Base-by-base conservation (phyloP, 2,797 vertebrate species). In the Lutra lutra region DNA sequence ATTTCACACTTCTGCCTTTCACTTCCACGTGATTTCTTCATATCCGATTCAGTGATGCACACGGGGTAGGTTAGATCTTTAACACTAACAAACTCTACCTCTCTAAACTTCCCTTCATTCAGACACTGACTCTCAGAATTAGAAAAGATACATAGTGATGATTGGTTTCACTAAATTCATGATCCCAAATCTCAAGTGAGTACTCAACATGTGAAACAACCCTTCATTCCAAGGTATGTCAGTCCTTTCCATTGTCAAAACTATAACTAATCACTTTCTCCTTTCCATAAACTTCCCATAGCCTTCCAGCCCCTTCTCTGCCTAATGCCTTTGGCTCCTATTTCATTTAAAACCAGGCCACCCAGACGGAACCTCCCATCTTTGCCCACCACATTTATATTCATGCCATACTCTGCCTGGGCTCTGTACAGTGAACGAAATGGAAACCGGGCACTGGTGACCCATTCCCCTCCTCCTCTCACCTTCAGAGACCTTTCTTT, bases 1-100 rank as follows among this genome's bases (percentile, higher is more conserved):
- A 98, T 48, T 73, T 93, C 92, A 68, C 82, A 87, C 97, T 98
- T 98, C 97, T 86, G 89, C 38, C 66, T 97, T 97, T 97, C 85
- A 87, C 70, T 94, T 97, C 95, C 83, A 84, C 1, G 2, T 91
- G 77, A 73, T 48, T 89, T 93, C 68, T 54, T n/a, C 43, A n/a
- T 1, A 86, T 48, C 51, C 27, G 29, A 46, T 70, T 13, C 35
- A 5, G 32, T 32, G 68, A 73, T 3, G 12, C 20, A 43, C 58
- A 32, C 5, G 20, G 25, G 48, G 46, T 0, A 64, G 62, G 58
- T 90, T 77, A 96, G 72, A 56, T 32, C 79, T 91, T 92, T 70
- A 91, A 77, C 32, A 72, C 23, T 46, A 85, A 85, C 21, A 38
- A 56, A 25, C 27, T 86, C 62, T 40, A 60, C 27, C 12, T 64